A percentile compares a stretch with the other conserved stretches of the same genome.
Conservation (phyloP, 1,140 invertebrate species). For the Hycleus phaleratus region DNA sequence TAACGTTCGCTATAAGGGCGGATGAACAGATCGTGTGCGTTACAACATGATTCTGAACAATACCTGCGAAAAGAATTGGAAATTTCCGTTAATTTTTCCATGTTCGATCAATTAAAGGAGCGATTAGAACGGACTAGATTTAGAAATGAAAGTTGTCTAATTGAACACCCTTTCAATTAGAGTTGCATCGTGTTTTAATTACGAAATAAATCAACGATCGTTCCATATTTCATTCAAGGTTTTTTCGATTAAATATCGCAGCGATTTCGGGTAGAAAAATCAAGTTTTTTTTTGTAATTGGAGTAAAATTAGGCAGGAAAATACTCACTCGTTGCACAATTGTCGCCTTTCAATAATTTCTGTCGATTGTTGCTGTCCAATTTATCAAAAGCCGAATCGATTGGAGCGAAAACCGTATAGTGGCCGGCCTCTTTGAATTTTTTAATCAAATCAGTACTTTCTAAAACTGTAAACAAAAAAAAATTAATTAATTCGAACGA, state of each 20-base stretch:
- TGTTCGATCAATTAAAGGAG: too few relatives aligned
- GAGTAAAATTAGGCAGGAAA: background rate
- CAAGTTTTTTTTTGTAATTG: background rate
- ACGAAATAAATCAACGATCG: background rate
- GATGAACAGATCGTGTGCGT: constrained; percentile 58
- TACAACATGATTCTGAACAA: constrained; percentile 57
- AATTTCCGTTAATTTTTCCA: too few relatives aligned
- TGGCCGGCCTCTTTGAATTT: constrained; percentile 46
- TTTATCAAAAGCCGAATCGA: constrained; percentile 55
- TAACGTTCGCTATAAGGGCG: constrained; percentile 48
- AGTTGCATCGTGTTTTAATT: background rate
- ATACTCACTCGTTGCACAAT: constrained; percentile 44
- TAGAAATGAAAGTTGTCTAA: too few relatives aligned
- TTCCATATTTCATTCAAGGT: too few relatives aligned
- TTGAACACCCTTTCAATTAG: too few relatives aligned
- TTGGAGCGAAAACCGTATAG: constrained; percentile 57
- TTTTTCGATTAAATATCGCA: too few relatives aligned
- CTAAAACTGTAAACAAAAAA: constrained; percentile 29
- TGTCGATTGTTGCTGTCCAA: constrained; percentile 40
- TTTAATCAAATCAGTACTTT: constrained; percentile 47
- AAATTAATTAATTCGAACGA: background rate
- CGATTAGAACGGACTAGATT: too few relatives aligned
- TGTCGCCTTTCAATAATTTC: constrained; percentile 42
- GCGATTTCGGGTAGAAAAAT: too few relatives aligned
- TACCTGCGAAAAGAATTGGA: constrained; percentile 39